Evolutionary conservation across 64 coral and sea anemone genomes (phyloP).

Genomic region (Porites lutea): DNA sequence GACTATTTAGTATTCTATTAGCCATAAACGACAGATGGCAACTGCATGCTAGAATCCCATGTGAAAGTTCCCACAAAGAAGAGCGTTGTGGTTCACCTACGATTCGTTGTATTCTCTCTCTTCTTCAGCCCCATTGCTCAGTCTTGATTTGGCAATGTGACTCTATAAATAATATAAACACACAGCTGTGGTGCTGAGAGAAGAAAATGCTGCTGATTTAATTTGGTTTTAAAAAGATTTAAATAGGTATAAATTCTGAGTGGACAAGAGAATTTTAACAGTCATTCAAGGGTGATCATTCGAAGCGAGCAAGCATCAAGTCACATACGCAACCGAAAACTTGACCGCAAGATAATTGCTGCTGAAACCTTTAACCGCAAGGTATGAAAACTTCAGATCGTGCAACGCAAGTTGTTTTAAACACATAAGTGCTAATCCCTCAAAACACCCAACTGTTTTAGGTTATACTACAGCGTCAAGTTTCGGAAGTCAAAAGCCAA

Average conservation of each 20-base stretch:
- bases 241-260: conserved; percentile 98
- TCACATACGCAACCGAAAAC: conserved; percentile 13
- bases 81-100: conserved; percentile 76
- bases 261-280: conserved; percentile 90
- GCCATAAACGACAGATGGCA: conserved; percentile 97
- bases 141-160: conserved; percentile 91
- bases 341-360: conserved; percentile 59
- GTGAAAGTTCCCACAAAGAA: conserved; percentile 97
- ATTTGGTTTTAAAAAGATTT: conserved; percentile 99
- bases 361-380: conserved; percentile 46
- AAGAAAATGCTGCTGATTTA: conserved; percentile 91
- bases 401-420: conserved; percentile 34
- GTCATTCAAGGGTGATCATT: conserved; percentile 87
- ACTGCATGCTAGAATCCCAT: conserved; percentile 97
- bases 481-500: not conserved
- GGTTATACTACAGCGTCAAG: conserved; percentile 6
- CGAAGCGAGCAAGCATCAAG: conserved; percentile 68
- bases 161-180: conserved; percentile 89
- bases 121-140: conserved; percentile 72
- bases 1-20: conserved; percentile 99
- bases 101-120: conserved; percentile 82
- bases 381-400: conserved; percentile 31
- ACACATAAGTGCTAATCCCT: conserved; percentile 37
- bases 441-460: conserved; percentile 26
- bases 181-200: conserved; percentile 92